Conservation (phyloP, 2,888 invertebrate genomes). For the Holacanthella duospinosa region DNA sequence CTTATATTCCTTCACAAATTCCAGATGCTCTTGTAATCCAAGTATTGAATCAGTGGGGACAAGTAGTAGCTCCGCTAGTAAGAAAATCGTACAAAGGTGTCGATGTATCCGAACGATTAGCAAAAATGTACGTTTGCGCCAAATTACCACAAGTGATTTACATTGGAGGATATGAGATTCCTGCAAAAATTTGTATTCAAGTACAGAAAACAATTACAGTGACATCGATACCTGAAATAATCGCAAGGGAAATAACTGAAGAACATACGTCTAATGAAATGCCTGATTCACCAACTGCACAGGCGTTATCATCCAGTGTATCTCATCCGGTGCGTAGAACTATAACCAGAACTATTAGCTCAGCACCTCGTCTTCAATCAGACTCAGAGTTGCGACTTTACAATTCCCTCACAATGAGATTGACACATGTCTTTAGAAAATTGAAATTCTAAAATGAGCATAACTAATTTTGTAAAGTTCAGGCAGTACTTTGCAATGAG, state of each 20-base stretch:
- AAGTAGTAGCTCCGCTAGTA: conserved; percentile 39
- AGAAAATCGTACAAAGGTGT: conserved; percentile 42
- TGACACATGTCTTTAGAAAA: not conserved
- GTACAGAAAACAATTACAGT: not conserved
- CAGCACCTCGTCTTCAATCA: conserved; percentile 26
- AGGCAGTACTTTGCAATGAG: too few species aligned
- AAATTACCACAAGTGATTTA: conserved; percentile 34
- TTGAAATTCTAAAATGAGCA: not conserved
- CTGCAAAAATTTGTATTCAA: conserved; percentile 13
- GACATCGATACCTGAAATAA: not conserved
- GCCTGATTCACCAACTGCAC: not conserved
- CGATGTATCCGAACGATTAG: conserved; percentile 42
- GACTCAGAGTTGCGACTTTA: conserved; percentile 2
- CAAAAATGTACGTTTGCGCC: conserved; percentile 38
- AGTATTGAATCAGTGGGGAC: conserved; percentile 37
- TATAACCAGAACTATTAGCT: conserved; percentile 17
- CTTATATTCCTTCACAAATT: conserved; percentile 24
- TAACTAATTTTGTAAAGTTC: not conserved
- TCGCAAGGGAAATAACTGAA: not conserved
- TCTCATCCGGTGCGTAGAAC: not conserved
- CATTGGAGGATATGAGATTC: conserved; percentile 27
- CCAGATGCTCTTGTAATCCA: conserved; percentile 29
- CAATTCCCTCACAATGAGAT: not conserved
- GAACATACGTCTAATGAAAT: not conserved
- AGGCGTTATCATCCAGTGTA: not conserved